Percentiles rank a stretch among this genome's conserved stretches.
These are phyloP conservation scores for Pandemis heparana DNA, from an alignment of 2,888 invertebrate species.

Conservation along the genomic window DNA sequence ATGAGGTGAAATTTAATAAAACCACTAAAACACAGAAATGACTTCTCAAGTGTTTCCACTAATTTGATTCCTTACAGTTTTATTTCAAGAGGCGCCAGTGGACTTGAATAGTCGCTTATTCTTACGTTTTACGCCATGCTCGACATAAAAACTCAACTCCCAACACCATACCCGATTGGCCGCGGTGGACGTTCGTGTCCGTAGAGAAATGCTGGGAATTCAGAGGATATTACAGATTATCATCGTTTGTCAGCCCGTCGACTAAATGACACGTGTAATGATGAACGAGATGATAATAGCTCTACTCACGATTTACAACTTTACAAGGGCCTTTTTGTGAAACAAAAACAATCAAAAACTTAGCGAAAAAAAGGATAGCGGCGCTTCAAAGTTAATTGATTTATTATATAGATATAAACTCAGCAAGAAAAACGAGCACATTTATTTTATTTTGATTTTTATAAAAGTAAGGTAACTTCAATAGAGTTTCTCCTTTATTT, in stretches of 20 bases:
- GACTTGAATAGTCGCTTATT: background rate
- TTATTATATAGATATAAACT: too few relatives aligned
- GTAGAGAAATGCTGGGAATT: slow-evolving; percentile 36
- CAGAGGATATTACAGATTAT: slow-evolving; percentile 30
- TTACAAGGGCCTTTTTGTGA: background rate
- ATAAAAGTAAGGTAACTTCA: too few relatives aligned
- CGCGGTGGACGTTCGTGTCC: slow-evolving; percentile 47
- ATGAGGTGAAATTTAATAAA: too few relatives aligned
- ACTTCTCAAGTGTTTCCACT: too few relatives aligned
- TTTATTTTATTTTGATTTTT: too few relatives aligned
- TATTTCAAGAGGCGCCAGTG: too few relatives aligned
- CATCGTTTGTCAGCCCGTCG: slow-evolving; percentile 21
- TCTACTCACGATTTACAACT: background rate
- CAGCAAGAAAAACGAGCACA: too few relatives aligned
- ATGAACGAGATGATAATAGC: slow-evolving; percentile 40
- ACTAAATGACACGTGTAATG: slow-evolving; percentile 25
- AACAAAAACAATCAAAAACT: background rate
- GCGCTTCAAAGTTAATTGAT: too few relatives aligned
- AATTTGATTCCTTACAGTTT: too few relatives aligned
- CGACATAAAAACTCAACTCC: slow-evolving; percentile 25
- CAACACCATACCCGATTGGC: slow-evolving; percentile 47
- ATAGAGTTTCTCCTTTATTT: too few relatives aligned
- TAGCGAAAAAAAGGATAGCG: too few relatives aligned
- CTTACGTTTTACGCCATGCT: background rate
- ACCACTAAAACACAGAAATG: too few relatives aligned